Percentiles rank a stretch among this genome's conserved stretches.
Evolutionary conservation across 2,113 vertebrate species (phyloP).

Genomic region (Macrotis lagotis): DNA sequence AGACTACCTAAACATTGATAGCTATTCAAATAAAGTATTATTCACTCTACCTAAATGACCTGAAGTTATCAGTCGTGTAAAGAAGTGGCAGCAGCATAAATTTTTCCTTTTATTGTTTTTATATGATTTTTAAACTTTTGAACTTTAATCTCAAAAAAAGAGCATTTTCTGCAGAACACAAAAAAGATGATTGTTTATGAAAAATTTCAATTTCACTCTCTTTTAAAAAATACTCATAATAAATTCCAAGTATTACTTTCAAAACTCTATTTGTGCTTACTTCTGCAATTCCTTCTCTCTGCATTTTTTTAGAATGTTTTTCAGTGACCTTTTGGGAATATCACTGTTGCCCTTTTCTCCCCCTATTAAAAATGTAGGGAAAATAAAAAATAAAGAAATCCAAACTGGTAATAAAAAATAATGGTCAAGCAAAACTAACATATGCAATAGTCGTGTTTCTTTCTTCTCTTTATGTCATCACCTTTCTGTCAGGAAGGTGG

Average conservation of each 20-base stretch:
- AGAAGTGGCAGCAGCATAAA: conserved; percentile 29
- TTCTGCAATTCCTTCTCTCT: not conserved
- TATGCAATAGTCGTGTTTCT: not conserved
- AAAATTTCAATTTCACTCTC: not conserved
- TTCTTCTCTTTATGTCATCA: not conserved
- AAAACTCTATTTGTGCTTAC: not conserved
- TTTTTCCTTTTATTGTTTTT: not conserved
- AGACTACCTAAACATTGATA: conserved; percentile 53
- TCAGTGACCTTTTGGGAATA: not conserved
- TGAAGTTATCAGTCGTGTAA: conserved; percentile 45
- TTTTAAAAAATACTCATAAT: not conserved
- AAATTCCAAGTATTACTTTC: not conserved
- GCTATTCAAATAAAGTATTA: conserved; percentile 58
- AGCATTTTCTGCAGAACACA: not conserved
- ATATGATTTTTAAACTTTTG: not conserved
- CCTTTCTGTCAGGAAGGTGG: not conserved
- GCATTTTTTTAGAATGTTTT: not conserved
- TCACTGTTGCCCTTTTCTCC: not conserved
- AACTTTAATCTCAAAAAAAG: not conserved
- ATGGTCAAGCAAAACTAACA: not conserved
- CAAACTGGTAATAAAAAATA: not conserved
- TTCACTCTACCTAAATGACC: conserved; percentile 45
- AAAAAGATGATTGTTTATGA: not conserved
- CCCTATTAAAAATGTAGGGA: not conserved
- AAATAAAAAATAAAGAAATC: not conserved